Evolutionary conservation across 2,888 invertebrate species (phyloP), one percentile per base, ranked within the genome.

Genomic region (Rhyacophila evoluta): DNA sequence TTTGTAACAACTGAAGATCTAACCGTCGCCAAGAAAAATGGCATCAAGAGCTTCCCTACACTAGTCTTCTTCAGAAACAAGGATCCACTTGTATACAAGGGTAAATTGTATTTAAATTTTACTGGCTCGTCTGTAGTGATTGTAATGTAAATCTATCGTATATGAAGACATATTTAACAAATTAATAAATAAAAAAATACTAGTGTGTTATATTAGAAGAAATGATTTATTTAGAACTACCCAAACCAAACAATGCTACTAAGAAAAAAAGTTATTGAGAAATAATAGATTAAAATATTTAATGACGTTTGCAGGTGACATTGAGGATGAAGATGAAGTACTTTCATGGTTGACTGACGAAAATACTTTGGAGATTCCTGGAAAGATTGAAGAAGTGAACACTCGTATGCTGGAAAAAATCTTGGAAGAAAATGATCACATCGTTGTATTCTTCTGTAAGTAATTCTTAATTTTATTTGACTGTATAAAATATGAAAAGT

Each of bases 381-480:
- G 97, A 79, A 94, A 95, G 86, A 97, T 97, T 84, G 97, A 97
- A 86, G 97, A 97, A 88, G 96, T 97, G 38, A 97, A 97, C 85
- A 91, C 92, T 0, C 94, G 92, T 85, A 97, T 97, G 97, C 88
- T 97, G 85, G 97, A 97, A 84, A 97, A 96, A 85, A 95, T 97
- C 83, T 89, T 97, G 81, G 92, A 94, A 80, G 95, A 96, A 86
- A 95, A 96, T 83, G 95, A 96, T 84, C 95, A 96, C 84, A 94
- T 97, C 72, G 97, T 97, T 70, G 97, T 97, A 15, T 96, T 97
- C 86, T 97, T 97, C 90, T 97, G 97, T 97, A 90, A 93, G 95
- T 75, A 33, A n/a, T n/a, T n/a, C n/a, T n/a, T n/a, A n/a, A n/a
- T n/a, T n/a, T n/a, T n/a, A n/a, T n/a, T n/a, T n/a, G n/a, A n/a